Evolutionary conservation across 2,113 vertebrate genomes (phyloP), one percentile per base, ranked within the genome.

Genomic region (cat (Felis catus)): DNA sequence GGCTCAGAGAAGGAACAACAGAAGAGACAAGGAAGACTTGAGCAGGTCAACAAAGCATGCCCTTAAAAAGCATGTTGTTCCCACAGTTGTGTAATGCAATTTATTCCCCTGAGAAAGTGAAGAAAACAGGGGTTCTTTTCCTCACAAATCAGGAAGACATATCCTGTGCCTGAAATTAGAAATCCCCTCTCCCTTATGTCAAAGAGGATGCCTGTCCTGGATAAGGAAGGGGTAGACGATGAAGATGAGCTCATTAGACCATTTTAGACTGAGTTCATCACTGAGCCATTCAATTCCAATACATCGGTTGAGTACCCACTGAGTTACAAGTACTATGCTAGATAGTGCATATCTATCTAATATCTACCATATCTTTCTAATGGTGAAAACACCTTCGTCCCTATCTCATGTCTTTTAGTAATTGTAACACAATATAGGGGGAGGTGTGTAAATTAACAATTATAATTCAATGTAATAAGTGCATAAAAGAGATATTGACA

Each of bases 131-230:
- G 13, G 27, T 66, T 91, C 18, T 45, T 23, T 61, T 97, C 45
- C 5, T 91, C n/a, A 36, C 15, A 73, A 55, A 71, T 79, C 45
- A 48, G 58, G 65, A 90, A 88, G 68, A 89, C 27, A 83, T 7
- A 53, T 11, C 7, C 2, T 31, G 21, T 79, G 58, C 85, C 68
- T 93, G 70, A 88, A 95, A 96, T 95, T 48, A 95, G 73, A 90
- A 94, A 78, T 78, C 45, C 70, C 31, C n/a, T 86, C 58, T 65
- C 31, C 63, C 51, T 88, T 61, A 13, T 31, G 7, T 79, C 31
- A 33, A 53, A 55, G 61, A 39, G 23, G 41, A 89, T 3, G 29
- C 33, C 27, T 65, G 31, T 71, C 55, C 2, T 48, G 41, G 87
- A 33, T 0, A 58, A 78, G 48, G 41, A 78, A 78, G 19, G 2